Evolutionary conservation across 2,888 invertebrate species (phyloP).

Genomic region (Brachyptera putata): DNA sequence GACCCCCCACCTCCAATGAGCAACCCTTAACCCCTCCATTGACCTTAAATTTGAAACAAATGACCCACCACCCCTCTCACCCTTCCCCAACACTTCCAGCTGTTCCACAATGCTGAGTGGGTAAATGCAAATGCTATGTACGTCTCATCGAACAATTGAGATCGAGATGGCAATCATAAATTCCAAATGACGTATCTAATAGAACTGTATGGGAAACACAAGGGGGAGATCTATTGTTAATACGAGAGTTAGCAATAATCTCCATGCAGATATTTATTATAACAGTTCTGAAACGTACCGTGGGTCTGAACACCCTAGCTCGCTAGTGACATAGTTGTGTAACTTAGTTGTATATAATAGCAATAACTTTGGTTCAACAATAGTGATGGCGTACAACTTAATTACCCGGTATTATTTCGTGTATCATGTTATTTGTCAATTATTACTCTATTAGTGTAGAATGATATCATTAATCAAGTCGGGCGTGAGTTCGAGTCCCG

Average conservation of each 20-base stretch:
- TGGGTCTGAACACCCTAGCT: no score
- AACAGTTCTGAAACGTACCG: not conserved
- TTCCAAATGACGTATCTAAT: conserved; percentile 25
- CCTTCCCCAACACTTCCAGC: conserved; percentile 24
- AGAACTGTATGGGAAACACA: conserved; percentile 21
- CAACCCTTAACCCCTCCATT: conserved; percentile 33
- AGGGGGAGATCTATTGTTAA: not conserved
- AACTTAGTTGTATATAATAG: no score
- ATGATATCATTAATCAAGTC: no score
- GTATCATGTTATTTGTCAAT: no score
- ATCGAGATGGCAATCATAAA: conserved; percentile 29
- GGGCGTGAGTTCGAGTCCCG: no score
- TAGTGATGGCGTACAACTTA: no score
- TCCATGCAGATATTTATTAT: conserved; percentile 13
- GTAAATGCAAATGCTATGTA: conserved; percentile 31
- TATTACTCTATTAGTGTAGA: no score
- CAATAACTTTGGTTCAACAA: no score
- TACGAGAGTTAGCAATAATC: not conserved
- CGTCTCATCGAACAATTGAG: conserved; percentile 28
- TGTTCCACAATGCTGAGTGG: conserved; percentile 29
- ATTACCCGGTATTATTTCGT: no score
- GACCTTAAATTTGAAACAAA: conserved; percentile 35
- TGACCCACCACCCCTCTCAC: conserved; percentile 26
- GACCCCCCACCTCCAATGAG: no score
- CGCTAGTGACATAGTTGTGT: no score